These are phyloP conservation scores for Zophobas morio DNA, from an alignment of 1,140 invertebrate species.

Conservation along the genomic window DNA sequence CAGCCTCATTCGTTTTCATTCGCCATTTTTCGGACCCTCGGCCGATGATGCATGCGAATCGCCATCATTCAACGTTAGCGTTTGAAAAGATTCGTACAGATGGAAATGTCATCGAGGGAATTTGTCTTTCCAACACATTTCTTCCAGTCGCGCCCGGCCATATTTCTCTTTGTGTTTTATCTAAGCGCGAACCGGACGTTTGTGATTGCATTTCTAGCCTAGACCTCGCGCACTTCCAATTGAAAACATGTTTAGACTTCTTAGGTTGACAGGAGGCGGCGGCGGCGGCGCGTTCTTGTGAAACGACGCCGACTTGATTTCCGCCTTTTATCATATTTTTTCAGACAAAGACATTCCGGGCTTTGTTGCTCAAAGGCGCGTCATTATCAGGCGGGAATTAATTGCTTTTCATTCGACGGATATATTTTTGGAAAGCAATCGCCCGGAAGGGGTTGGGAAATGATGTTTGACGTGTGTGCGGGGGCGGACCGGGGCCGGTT, in stretches of 20 bases:
- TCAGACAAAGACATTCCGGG: slow-evolving; percentile 16
- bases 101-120: slow-evolving; percentile 60
- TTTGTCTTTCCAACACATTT: slow-evolving; percentile 59
- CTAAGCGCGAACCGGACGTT: slow-evolving; percentile 34
- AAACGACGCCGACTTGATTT: slow-evolving; percentile 12
- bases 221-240: slow-evolving; percentile 25
- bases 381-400: slow-evolving; percentile 22
- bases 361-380: slow-evolving; percentile 19
- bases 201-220: slow-evolving; percentile 34
- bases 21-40: slow-evolving; percentile 20
- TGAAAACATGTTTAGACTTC: slow-evolving; percentile 33
- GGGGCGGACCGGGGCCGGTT: too few relatives aligned
- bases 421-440: too few relatives aligned
- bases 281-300: slow-evolving; percentile 17
- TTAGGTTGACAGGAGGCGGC: slow-evolving; percentile 8
- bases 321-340: slow-evolving; percentile 34
- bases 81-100: slow-evolving; percentile 56
- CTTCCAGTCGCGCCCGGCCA: slow-evolving; percentile 51
- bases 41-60: slow-evolving; percentile 48
- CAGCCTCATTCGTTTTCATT: slow-evolving; percentile 2
- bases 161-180: slow-evolving; percentile 53
- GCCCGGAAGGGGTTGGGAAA: too few relatives aligned
- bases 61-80: slow-evolving; percentile 49
- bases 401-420: slow-evolving; percentile 15
- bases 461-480: too few relatives aligned